Evolutionary conservation across 2,113 vertebrate species (phyloP).

Genomic region (Trichomycterus rosablanca): DNA sequence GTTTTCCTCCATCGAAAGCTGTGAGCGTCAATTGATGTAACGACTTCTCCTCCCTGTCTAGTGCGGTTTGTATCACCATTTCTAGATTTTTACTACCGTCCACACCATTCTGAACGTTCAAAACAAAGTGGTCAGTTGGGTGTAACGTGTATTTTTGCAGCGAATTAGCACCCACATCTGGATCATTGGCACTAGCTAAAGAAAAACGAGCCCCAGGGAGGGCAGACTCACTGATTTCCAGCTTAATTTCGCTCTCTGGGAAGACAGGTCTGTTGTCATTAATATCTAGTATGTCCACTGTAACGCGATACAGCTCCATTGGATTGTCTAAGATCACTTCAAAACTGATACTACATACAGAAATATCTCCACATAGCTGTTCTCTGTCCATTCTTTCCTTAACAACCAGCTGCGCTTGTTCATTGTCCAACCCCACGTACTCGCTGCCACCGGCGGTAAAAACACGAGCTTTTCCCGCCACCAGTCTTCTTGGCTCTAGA

Average conservation of each 20-base stretch:
- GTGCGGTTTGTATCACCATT: slow-evolving; percentile 57
- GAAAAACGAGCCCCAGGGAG: slow-evolving; percentile 54
- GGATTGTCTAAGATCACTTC: slow-evolving; percentile 52
- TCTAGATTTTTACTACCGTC: slow-evolving; percentile 59
- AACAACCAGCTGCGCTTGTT: slow-evolving; percentile 53
- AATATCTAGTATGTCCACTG: slow-evolving; percentile 40
- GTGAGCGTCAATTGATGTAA: slow-evolving; percentile 58
- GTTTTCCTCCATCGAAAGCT: slow-evolving; percentile 67
- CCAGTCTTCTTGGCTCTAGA: slow-evolving; percentile 57
- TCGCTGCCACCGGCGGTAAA: slow-evolving; percentile 64
- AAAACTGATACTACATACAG: slow-evolving; percentile 50
- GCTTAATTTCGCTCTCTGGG: slow-evolving; percentile 48
- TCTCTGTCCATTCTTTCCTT: slow-evolving; percentile 54
- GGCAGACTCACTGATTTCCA: slow-evolving; percentile 65
- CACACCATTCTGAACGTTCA: slow-evolving; percentile 49
- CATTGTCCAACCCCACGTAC: slow-evolving; percentile 60
- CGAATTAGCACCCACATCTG: slow-evolving; percentile 65
- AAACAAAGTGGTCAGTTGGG: slow-evolving; percentile 58
- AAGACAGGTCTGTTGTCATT: slow-evolving; percentile 65
- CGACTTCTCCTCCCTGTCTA: slow-evolving; percentile 57
- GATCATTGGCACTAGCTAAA: slow-evolving; percentile 60
- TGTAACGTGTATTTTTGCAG: slow-evolving; percentile 63
- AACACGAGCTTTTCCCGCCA: slow-evolving; percentile 65
- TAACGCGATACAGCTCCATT: slow-evolving; percentile 54
- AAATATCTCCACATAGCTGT: slow-evolving; percentile 45